Conservation (phyloP, 2,888 invertebrate genomes). For the Drosophila picticornis region DNA sequence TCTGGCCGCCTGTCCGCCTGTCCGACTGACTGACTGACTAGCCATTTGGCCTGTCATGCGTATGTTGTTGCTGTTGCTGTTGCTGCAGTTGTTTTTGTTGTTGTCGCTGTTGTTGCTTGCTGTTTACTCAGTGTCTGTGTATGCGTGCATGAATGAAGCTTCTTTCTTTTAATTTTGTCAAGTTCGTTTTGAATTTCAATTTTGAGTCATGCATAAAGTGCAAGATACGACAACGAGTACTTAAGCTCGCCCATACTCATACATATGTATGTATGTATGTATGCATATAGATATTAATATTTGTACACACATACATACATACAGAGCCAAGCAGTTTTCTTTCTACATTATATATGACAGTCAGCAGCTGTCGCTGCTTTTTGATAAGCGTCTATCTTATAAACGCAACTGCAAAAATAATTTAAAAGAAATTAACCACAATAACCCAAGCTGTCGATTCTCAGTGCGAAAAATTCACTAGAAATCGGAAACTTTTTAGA, state of each 20-base stretch:
- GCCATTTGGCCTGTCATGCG: conserved; percentile 69
- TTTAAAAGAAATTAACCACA: conserved; percentile 80
- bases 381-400: conserved; percentile 63
- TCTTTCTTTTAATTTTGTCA: conserved; percentile 82
- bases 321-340: not conserved
- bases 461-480: conserved; percentile 74
- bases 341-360: conserved; percentile 23
- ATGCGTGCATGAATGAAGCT: conserved; percentile 81
- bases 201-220: conserved; percentile 77
- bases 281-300: conserved; percentile 9
- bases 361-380: conserved; percentile 67
- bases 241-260: conserved; percentile 44
- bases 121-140: conserved; percentile 60
- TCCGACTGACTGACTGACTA: conserved; percentile 42
- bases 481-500: conserved; percentile 81
- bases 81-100: conserved; percentile 40
- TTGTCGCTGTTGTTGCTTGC: conserved; percentile 30
- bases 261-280: conserved; percentile 15
- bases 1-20: conserved; percentile 23
- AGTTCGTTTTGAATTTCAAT: conserved; percentile 81
- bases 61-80: conserved; percentile 66
- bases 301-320: not conserved
- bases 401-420: conserved; percentile 73
- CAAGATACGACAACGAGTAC: conserved; percentile 66
- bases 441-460: conserved; percentile 71